Evolutionary conservation across 1,140 invertebrate species (phyloP), one percentile per base, ranked within the genome.

Genomic region (Formica selysi): DNA sequence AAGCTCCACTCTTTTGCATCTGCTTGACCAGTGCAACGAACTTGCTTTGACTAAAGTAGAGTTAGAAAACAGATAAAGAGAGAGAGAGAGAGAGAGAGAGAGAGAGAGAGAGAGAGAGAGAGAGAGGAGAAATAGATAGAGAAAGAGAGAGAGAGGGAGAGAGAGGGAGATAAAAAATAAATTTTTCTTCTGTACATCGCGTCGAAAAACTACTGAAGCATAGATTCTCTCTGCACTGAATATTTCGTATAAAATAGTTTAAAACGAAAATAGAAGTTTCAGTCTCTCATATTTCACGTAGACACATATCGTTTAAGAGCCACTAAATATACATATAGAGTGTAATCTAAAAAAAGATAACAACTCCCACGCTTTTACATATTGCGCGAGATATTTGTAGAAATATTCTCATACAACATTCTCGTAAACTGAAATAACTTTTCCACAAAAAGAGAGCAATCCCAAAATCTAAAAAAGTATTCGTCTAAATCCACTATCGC

Each of bases 251-350:
- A 74, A 74, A 51, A 74, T 74, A 74, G 38, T 59, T 74, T 59
- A 59, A 74, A 74, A 74, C 38, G 22, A 61, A 54, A 74, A 74
- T 74, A 74, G 36, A 59, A 59, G 48, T 41, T 74, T 74, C 71
- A 41, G 7, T 74, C 36, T 22, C 13, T 19, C 48, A 22, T 61
- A 59, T 54, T 74, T 74, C 59, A 73, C 10, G 1, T 7, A 32
- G 7, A 38, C 29, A n/a, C 36, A 38, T 3, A n/a, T 22, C 7
- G 36, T 38, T 59, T 26, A 5, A 41, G 13, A 26, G n/a, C 13
- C 59, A 38, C 22, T n/a, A 36, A 38, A 7, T 57, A 38, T 38
- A 51, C 16, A 51, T 19, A 57, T 26, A 38, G 32, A 59, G 36
- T 19, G 48, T 51, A 19, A 74, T 38, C n/a, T 13, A 74, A 59